Base-by-base conservation (phyloP, 2,888 invertebrate species). In the Sialis fuliginosa region DNA sequence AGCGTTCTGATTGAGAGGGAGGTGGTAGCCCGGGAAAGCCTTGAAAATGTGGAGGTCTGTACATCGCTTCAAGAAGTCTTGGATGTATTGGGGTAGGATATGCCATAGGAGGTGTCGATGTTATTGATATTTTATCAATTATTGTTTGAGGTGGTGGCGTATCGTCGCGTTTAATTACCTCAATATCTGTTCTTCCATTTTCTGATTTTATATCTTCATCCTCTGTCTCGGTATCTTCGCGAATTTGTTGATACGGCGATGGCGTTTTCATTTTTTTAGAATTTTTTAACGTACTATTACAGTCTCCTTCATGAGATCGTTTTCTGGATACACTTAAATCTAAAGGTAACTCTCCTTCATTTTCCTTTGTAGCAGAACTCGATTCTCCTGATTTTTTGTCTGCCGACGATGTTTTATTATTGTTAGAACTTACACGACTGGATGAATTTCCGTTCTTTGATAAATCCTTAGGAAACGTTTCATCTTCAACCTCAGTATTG, bases 11-110 rank as follows among this genome's bases (percentile, higher is more conserved):
- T 49, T 61, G 48, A 45, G 59, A 52, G 31, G 62, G 53, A 50
- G 59, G 54, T 22, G 59, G 55, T 5, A 64, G 61, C 33, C 68
- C 57, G 47, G 68, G 70, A 52, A 72, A 74, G 34, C 72, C 67
- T 8, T 72, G 67, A 60, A 77, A 78, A 9, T 63, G 67, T 32
- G 22, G 42, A 6, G 74, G 71, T 41, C 79, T 71, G 58, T 81
- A 85, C 70, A 84, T 76, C 2, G 78, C 78, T 50, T 85, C 84
- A 41, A 86, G 68, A 46, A 87, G 68, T 63, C 81, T 74, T 0
- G 88, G 87, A 58, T 88, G 86, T 49, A 88, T 79, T 1, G 88
- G 85, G 60, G 83, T 73, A 0, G 91, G 90, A 56, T 87, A 90
- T 0, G 80, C 81, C 68, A 86, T 76, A 0, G 77, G 72, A 1